A percentile compares a stretch with the other conserved stretches of the same genome.
phyloP scores from a whole-genome alignment of 64 coral and sea anemone species.

The Montipora efflorescens region DNA sequence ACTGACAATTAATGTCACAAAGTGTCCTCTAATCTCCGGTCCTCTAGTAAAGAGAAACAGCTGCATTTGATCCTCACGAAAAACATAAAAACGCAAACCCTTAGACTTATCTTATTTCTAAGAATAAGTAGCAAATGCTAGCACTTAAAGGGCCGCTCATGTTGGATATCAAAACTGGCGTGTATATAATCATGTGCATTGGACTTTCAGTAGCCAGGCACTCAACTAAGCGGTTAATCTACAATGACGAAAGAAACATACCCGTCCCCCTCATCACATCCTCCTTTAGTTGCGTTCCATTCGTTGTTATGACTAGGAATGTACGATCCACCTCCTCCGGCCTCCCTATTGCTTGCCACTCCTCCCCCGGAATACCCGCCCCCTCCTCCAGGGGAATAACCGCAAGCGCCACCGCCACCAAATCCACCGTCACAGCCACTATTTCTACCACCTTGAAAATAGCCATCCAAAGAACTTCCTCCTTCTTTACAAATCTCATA shows the following conservation, averaged over 20 bases:
- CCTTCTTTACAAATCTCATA: conserved; percentile 20
- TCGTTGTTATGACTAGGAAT: not conserved
- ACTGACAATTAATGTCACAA: too few relatives aligned
- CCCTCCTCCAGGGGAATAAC: conserved; percentile 55
- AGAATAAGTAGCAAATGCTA: too few relatives aligned
- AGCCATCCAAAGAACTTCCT: conserved; percentile 15
- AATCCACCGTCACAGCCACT: conserved; percentile 77
- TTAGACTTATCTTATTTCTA: too few relatives aligned
- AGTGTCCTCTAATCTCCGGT: too few relatives aligned
- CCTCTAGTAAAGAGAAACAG: too few relatives aligned
- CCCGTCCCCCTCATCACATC: conserved; percentile 56
- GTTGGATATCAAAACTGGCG: too few relatives aligned
- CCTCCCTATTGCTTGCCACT: not conserved
- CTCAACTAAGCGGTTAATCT: not conserved
- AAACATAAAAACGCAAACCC: too few relatives aligned
- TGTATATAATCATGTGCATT: too few relatives aligned
- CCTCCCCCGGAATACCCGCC: conserved; percentile 86
- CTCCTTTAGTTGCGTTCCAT: conserved; percentile 38
- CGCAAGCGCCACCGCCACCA: conserved; percentile 82
- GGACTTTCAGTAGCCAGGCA: too few relatives aligned
- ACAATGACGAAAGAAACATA: conserved; percentile 42
- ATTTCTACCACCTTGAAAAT: conserved; percentile 42
- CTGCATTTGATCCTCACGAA: too few relatives aligned
- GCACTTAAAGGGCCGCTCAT: too few relatives aligned
- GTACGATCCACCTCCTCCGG: conserved; percentile 72